phyloP scores from a whole-genome alignment of 2,797 vertebrate genomes.

The Urophycis tenuis region DNA sequence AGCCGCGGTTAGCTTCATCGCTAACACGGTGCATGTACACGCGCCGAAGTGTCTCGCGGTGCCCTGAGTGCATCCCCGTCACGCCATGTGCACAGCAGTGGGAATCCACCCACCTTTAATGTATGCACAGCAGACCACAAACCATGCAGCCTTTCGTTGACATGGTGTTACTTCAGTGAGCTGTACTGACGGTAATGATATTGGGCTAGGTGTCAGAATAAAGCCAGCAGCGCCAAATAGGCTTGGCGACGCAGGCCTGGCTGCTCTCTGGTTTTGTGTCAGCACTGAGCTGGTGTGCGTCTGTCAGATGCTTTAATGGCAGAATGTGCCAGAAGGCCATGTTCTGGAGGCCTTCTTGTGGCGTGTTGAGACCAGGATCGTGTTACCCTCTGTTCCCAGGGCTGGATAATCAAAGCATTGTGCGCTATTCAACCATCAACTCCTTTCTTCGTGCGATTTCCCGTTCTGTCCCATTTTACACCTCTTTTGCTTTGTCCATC shows the following conservation, averaged over 20 bases:
- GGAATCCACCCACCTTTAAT: background rate
- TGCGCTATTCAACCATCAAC: slow-evolving; percentile 35
- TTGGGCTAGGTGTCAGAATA: background rate
- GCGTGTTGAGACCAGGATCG: slow-evolving; percentile 56
- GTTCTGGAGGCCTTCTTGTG: slow-evolving; percentile 50
- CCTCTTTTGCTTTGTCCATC: slow-evolving; percentile 10
- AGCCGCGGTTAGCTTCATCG: background rate
- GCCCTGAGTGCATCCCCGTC: background rate
- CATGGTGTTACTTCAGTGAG: background rate
- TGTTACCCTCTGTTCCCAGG: slow-evolving; percentile 52
- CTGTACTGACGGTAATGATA: background rate
- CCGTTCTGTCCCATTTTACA: background rate
- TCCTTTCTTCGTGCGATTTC: slow-evolving; percentile 36
- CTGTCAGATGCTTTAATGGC: slow-evolving; percentile 24
- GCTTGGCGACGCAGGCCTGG: slow-evolving; percentile 4
- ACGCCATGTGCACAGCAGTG: background rate
- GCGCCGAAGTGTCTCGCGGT: background rate
- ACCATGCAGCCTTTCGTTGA: background rate
- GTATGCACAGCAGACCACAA: background rate
- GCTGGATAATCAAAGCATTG: slow-evolving; percentile 60
- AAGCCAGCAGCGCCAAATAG: background rate
- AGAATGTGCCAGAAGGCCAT: slow-evolving; percentile 38
- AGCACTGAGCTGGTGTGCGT: slow-evolving; percentile 11
- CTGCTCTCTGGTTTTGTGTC: slow-evolving; percentile 6
- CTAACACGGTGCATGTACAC: background rate